Base-by-base conservation (phyloP, 2,113 vertebrate species). In the Melanostigma gelatinosum region DNA sequence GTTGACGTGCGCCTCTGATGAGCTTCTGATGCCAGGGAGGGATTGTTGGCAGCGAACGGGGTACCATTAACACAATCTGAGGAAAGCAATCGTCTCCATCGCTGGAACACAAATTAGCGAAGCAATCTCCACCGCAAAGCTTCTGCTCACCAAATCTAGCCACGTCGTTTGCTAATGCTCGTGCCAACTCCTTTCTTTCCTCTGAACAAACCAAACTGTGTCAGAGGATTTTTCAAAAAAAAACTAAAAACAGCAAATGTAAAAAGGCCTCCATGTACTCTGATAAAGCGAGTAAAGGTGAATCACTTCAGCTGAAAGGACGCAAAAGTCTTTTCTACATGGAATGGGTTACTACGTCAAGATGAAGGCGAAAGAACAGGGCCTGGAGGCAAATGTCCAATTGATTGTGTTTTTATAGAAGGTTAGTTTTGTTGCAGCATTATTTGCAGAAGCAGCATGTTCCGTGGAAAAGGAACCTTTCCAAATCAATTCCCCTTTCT, bases 401-500 rank as follows among this genome's bases (percentile, higher is more conserved):
- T 65, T 61, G 58, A 66, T 48, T 72, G 70, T 40, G 46, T 77
- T 65, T 85, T 85, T 57, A 70, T 46, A 44, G 40, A 40, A 24
- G 54, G 54, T 82, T 80, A 73, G 76, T 68, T 88, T 66, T 70
- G 65, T 74, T 60, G 72, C 65, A 72, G 73, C 42, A 61, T 84
- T 83, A 75, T 71, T 84, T 78, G 72, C 60, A 38, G 71, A 9
- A 24, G 62, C 10, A 18, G n/a, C 71, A 69, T 75, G 27, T 78
- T 80, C 69, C 54, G 65, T 71, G 71, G 75, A 73, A 89, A 85
- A 42, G 42, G 62, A 67, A 82, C 38, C 55, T 22, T 22, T 38
- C 46, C 10, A 65, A 88, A 84, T 88, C 69, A 42, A 70, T 84
- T 83, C 76, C 75, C 75, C 54, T 72, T 85, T 85, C 75, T 38